A percentile compares a stretch with the other conserved stretches of the same genome.
Conservation (phyloP, 2,888 invertebrate species). For the Lycocerus yunnanus region DNA sequence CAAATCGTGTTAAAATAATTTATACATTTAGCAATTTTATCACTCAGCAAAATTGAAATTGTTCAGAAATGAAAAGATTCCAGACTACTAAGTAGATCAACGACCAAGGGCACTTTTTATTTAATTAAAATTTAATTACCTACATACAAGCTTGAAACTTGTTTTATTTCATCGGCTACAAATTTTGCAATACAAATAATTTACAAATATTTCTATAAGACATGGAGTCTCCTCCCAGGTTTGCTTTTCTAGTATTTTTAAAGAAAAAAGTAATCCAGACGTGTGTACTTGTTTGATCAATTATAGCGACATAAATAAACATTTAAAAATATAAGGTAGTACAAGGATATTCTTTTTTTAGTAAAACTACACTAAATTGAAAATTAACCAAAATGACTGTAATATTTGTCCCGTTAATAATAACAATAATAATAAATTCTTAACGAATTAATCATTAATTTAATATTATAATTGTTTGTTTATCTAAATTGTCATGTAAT, state of each 20-base stretch:
- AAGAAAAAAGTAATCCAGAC: not conserved
- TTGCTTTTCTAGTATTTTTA: not conserved
- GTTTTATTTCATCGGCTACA: not conserved
- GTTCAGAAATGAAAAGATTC: not conserved
- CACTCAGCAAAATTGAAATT: not conserved
- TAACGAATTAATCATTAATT: not conserved
- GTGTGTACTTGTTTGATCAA: not conserved
- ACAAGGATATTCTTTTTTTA: not conserved
- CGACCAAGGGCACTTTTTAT: not conserved
- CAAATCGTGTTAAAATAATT: not conserved
- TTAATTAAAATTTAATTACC: not conserved
- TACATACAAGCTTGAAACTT: not conserved
- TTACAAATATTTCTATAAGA: not conserved
- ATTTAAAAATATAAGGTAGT: not conserved
- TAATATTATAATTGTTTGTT: slow-evolving; percentile 1
- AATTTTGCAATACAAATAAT: not conserved
- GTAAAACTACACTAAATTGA: not conserved
- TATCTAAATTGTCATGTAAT: slow-evolving; percentile 19
- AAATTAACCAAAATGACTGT: not conserved
- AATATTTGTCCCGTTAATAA: not conserved
- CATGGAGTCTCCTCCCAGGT: not conserved
- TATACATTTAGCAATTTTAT: not conserved
- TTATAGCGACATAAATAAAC: not conserved
- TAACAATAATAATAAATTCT: not conserved
- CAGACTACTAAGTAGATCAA: not conserved